Evolutionary conservation across 2,888 invertebrate genomes (phyloP), one percentile per base, ranked within the genome.

Genomic region (Smittia aterrima): DNA sequence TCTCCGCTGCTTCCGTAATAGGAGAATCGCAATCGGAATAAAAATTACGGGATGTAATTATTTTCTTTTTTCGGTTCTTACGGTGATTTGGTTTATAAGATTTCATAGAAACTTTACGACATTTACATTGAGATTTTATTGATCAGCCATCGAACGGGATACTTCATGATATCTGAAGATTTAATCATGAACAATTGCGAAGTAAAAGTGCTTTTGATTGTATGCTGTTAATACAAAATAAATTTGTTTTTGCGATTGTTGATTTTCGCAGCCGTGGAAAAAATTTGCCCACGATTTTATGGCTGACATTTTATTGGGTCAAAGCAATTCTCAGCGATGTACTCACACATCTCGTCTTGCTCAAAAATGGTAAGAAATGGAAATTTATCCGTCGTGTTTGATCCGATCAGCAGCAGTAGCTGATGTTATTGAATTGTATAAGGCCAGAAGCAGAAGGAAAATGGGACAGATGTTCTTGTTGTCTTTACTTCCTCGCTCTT

Each of bases 261-360:
- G 18, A 22, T 22, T 58, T 58, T 58, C 58, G n/a, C 58, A 58
- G 58, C 18, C 2, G 58, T 18, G 13, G 7, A 22, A 58, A 58
- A 58, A 3, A 58, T 11, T 47, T 47, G 47, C 58, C 22, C 22
- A 22, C 58, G 68, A 68, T 64, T 18, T 24, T 25, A 64, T 38
- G 9, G 58, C 58, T 66, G 66, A 66, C 41, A 68, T 47, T 68
- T 68, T 64, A 68, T 41, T 68, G 68, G 68, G 68, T 68, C 68
- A 47, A 32, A 38, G 24, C 16, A 68, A 68, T 68, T 68, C 68
- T 68, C 68, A 68, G 68, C 47, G 13, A 58, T 47, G 13, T 47
- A 13, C 47, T n/a, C 13, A 47, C 47, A 47, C 16, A 47, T 47
- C 58, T 58, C 58, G 58, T 58, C 58, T 18, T 22, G 9, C 7